Base-by-base conservation (phyloP, 2,888 invertebrate species). In the Eucera pruinosa region DNA sequence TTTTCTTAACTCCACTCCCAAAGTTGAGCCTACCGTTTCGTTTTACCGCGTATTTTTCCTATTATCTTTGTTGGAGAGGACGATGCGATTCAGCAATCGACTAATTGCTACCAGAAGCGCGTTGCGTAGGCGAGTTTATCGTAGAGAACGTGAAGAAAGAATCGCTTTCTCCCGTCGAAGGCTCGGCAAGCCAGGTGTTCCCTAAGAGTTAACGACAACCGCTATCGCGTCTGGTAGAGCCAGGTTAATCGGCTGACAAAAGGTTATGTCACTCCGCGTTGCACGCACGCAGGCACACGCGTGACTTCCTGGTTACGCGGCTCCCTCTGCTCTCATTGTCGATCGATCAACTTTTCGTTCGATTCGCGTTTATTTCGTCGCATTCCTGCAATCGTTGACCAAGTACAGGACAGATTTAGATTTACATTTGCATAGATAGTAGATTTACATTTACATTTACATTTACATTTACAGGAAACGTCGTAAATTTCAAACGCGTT, bases 161-260 rank as follows among this genome's bases (percentile, higher is more conserved):
- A 7, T n/a, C 27, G 23, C 18, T 30, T 33, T 39, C 15, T 25
- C 43, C 61, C n/a, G 58, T 15, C 33, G 25, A 9, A 11, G 39
- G 25, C 47, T 43, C 69, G 48, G 39, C 66, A 64, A 60, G 4
- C 73, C 81, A 81, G 70, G 72, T 81, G 73, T 61, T 76, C 55
- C 15, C 55, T 67, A 45, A 39, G 60, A n/a, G n/a, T n/a, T 69
- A 48, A 25, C 41, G 78, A 52, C 68, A 69, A 47, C n/a, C 66
- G 67, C 23, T 55, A 47, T 57, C 61, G 45, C 50, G 66, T 65
- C 54, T 54, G 20, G 54, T 41, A 36, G 33, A 33, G 65, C 43
- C 43, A 64, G 69, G 72, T 78, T 80, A 79, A 80, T 75, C 80
- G 80, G 57, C 70, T 75, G 80, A 79, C 78, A 79, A 80, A 79